Evolutionary conservation across 2,113 vertebrate species (phyloP), one percentile per base, ranked within the genome.

Genomic region (Bubo bubo): DNA sequence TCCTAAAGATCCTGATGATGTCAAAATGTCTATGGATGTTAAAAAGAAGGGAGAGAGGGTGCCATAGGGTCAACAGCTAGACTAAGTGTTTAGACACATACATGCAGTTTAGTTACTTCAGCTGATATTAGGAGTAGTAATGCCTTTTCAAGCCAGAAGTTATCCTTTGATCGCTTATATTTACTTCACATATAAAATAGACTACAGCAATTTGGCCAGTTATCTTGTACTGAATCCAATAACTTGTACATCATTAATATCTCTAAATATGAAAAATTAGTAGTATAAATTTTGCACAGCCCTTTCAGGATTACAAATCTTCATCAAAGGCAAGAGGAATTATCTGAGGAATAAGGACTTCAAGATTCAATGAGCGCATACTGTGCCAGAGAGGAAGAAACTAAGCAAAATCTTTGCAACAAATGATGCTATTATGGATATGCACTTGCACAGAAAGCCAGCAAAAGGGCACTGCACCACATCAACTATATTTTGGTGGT

Each of bases 81-180:
- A 35, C 32, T 62, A 52, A 77, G 52, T 52, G 19, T 77, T 87
- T 85, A 58, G 77, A 93, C 39, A 91, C 72, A 90, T 41, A 30
- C 28, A 53, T 43, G 14, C 45, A 45, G 12, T 88, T 93, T 75
- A 85, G 62, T 68, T 72, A 58, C 35, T 90, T 76, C n/a, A 70
- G 34, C 71, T 91, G 70, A 50, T 87, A 76, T 6, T 43, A 70
- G 28, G 41, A 55, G 11, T n/a, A 82, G 41, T 76, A 79, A 62
- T 62, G 71, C 66, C 43, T 97, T 94, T 93, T 85, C 62, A 75
- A 95, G 79, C 60, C 90, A 91, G 70, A 87, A 73, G 56, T 89
- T 93, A 34, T 52, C 35, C 73, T 96, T 94, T 91, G 76, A 64
- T 96, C 86, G 35, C 50, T 82, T 72, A 1, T 85, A 70, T 91